Evolutionary conservation across 2,888 invertebrate species (phyloP).

Genomic region (Pantelozetes paolii): DNA sequence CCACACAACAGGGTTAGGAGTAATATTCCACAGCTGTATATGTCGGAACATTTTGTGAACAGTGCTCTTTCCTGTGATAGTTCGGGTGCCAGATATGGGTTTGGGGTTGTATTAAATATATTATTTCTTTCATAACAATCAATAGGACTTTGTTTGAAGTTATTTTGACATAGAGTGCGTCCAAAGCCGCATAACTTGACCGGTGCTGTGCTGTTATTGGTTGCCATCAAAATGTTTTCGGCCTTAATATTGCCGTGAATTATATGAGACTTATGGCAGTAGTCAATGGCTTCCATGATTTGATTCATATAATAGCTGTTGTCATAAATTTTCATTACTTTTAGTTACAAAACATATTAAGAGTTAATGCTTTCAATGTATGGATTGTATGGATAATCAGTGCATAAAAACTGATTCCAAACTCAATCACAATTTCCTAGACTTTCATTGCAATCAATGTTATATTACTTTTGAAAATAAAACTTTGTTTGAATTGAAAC

Average conservation of each 20-base stretch:
- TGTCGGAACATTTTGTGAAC: constrained; percentile 80
- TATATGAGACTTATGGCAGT: constrained; percentile 97
- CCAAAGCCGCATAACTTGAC: constrained; percentile 97
- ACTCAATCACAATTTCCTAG: too few species aligned
- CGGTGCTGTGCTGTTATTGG: constrained; percentile 95
- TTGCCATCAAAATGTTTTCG: constrained; percentile 90
- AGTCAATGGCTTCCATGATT: constrained; percentile 90
- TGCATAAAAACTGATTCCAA: too few species aligned
- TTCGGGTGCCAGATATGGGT: constrained; percentile 96
- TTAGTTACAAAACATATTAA: background rate
- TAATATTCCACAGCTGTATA: constrained; percentile 95
- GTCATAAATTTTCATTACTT: constrained; percentile 46
- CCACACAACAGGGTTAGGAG: constrained; percentile 90
- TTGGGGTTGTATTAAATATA: background rate
- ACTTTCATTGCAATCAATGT: too few species aligned
- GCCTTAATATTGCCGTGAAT: constrained; percentile 96
- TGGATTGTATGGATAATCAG: too few species aligned
- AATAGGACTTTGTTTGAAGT: background rate
- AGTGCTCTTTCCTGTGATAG: constrained; percentile 76
- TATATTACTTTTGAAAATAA: too few species aligned
- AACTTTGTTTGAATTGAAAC: too few species aligned
- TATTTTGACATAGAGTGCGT: background rate
- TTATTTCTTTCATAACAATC: background rate
- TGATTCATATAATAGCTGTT: constrained; percentile 97
- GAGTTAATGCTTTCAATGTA: too few species aligned